Conservation (phyloP, 2,888 invertebrate genomes). For the Apamea sordens region DNA sequence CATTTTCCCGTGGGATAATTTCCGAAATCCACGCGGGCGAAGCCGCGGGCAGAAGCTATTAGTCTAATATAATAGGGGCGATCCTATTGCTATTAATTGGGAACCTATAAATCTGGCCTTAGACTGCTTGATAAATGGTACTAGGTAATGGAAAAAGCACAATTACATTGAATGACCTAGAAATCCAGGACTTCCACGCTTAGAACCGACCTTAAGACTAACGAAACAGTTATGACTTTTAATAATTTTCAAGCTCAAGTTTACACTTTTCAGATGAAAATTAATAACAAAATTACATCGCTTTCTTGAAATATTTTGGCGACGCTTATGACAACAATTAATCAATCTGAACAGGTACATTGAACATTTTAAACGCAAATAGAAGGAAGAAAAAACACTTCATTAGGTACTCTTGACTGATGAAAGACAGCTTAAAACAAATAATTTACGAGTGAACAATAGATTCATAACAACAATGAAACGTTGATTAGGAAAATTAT, state of each 20-base stretch:
- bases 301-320: neutral
- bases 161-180: no score
- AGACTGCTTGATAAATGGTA: neutral
- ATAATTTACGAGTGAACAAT: conserved; percentile 9
- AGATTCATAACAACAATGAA: neutral
- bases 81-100: neutral
- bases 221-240: neutral
- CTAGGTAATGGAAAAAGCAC: no score
- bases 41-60: no score
- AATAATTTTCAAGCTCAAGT: neutral
- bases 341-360: conserved; percentile 6
- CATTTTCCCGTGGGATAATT: no score
- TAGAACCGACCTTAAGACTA: neutral
- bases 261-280: neutral
- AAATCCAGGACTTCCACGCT: neutral
- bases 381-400: conserved; percentile 14
- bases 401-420: neutral
- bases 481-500: conserved; percentile 21
- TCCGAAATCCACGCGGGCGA: no score
- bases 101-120: neutral
- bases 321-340: neutral
- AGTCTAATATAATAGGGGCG: neutral
- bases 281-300: neutral
- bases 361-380: neutral
- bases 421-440: conserved; percentile 11